Percentiles rank a stretch among this genome's conserved stretches.
Evolutionary conservation across 35 echinoderm and acorn worm genomes (phyloP).

Genomic region (Apostichopus japonicus): DNA sequence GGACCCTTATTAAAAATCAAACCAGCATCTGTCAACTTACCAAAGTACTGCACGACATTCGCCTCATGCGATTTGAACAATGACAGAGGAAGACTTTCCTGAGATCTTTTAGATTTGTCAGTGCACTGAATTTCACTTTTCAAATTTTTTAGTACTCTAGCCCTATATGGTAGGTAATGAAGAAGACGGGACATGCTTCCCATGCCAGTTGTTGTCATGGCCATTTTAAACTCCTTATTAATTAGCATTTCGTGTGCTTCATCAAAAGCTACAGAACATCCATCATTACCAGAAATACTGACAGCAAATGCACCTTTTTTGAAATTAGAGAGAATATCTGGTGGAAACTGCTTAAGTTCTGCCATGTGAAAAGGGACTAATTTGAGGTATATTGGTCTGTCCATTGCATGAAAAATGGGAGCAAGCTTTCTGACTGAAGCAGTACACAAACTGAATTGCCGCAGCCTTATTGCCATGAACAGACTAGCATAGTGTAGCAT

Average conservation of each 20-base stretch:
- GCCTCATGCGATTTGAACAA: conserved; percentile 1
- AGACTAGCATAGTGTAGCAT: too few species aligned
- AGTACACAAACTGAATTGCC: too few species aligned
- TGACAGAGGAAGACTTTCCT: not conserved
- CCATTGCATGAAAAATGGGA: conserved; percentile 68
- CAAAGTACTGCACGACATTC: conserved; percentile 22
- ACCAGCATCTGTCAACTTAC: not conserved
- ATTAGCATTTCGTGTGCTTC: conserved; percentile 77
- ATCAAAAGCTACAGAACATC: conserved; percentile 63
- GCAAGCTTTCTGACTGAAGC: too few species aligned
- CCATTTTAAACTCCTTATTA: conserved; percentile 69
- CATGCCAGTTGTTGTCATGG: conserved; percentile 37
- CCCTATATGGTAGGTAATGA: conserved; percentile 22
- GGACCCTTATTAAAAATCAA: not conserved
- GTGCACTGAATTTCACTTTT: not conserved
- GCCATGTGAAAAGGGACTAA: conserved; percentile 57
- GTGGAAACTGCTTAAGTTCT: conserved; percentile 41
- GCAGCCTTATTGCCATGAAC: too few species aligned
- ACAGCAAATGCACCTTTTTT: conserved; percentile 58
- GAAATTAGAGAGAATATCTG: conserved; percentile 14
- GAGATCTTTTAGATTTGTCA: not conserved
- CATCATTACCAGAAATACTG: conserved; percentile 47
- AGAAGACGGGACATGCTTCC: conserved; percentile 16
- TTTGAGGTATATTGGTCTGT: conserved; percentile 60
- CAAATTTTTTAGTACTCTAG: not conserved